These are phyloP conservation scores for Chionis minor DNA, from an alignment of 2,113 vertebrate species.

Conservation along the genomic window DNA sequence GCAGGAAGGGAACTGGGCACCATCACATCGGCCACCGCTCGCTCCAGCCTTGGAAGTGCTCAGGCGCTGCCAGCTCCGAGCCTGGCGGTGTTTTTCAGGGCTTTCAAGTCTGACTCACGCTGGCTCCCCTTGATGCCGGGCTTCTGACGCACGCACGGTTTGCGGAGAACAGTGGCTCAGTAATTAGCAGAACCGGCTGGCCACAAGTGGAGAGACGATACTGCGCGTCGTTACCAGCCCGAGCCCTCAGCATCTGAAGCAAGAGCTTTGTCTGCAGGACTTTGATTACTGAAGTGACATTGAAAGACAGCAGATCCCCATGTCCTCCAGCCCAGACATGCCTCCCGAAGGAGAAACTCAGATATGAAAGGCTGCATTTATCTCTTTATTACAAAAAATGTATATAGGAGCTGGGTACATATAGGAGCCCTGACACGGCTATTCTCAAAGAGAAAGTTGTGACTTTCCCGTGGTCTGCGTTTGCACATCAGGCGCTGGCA, in stretches of 20 bases:
- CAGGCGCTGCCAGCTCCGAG: not conserved
- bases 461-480: not conserved
- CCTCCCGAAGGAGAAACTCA: not conserved
- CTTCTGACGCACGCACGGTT: not conserved
- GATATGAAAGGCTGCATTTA: not conserved
- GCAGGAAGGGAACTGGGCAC: not conserved
- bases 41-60: rapidly evolving
- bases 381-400: not conserved
- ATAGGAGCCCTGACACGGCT: not conserved
- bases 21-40: rapidly evolving
- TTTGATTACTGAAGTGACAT: not conserved
- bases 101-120: not conserved
- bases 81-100: not conserved
- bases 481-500: not conserved
- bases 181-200: not conserved
- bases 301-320: not conserved
- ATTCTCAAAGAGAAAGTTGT: not conserved
- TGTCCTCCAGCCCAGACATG: not conserved
- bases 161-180: not conserved
- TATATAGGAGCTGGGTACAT: not conserved
- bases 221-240: rapidly evolving
- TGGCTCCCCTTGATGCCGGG: not conserved
- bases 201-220: not conserved
- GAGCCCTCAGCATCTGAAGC: not conserved
- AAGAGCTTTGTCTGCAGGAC: not conserved